phyloP scores from a whole-genome alignment of 1,140 invertebrate genomes.

The Oppia nitens region DNA sequence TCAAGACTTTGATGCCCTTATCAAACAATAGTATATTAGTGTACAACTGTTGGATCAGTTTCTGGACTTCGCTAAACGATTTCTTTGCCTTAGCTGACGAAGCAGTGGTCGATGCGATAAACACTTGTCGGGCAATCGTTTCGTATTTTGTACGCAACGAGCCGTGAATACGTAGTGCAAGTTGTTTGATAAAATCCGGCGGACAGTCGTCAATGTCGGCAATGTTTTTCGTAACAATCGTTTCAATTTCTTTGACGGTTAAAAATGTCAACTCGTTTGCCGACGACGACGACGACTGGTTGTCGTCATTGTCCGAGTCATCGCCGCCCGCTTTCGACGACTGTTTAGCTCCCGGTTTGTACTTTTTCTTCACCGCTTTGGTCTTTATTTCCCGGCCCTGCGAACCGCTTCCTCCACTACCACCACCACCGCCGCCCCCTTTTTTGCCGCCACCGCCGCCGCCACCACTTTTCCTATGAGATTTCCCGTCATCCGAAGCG shows the following conservation, averaged over 20 bases:
- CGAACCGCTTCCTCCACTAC: slow-evolving; percentile 70
- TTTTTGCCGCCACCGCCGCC: neutral
- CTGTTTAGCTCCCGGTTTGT: slow-evolving; percentile 23
- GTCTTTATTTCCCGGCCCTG: slow-evolving; percentile 91
- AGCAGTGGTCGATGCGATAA: slow-evolving; percentile 44
- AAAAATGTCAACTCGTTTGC: neutral
- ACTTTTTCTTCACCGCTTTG: slow-evolving; percentile 65
- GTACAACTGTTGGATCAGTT: slow-evolving; percentile 53
- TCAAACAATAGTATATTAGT: slow-evolving; percentile 63
- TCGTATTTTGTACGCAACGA: slow-evolving; percentile 30
- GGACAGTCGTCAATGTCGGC: neutral
- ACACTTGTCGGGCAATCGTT: slow-evolving; percentile 43
- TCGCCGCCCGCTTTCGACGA: slow-evolving; percentile 28
- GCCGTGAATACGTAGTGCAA: slow-evolving; percentile 9
- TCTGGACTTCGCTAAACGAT: slow-evolving; percentile 57
- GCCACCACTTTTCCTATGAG: neutral
- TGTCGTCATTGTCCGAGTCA: slow-evolving; percentile 26
- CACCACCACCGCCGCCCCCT: slow-evolving; percentile 49
- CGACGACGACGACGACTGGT: neutral
- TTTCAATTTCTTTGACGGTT: slow-evolving; percentile 22
- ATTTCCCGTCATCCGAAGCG: slow-evolving; percentile 69
- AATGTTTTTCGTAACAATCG: neutral
- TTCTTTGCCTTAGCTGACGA: slow-evolving; percentile 41
- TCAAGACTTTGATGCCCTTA: slow-evolving; percentile 55
- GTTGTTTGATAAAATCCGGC: neutral